Conservation (phyloP, 2,888 invertebrate species). For the Tetragonisca angustula region DNA sequence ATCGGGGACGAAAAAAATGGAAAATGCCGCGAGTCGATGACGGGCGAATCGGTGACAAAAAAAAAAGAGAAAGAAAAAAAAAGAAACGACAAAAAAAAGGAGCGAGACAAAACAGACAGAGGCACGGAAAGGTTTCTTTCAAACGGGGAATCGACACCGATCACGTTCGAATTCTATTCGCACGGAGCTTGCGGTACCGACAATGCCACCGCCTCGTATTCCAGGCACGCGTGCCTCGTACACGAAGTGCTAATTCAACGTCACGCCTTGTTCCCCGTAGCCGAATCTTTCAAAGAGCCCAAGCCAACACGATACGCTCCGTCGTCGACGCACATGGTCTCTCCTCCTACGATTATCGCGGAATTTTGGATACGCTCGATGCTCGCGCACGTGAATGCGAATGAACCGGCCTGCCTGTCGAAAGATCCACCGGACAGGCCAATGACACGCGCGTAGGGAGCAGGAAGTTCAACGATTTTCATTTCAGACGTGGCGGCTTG, state of each 20-base stretch:
- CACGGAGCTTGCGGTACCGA: slow-evolving; percentile 43
- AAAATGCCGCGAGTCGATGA: not conserved
- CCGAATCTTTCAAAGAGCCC: slow-evolving; percentile 34
- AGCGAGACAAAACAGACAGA: not conserved
- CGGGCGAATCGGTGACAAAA: too few relatives aligned
- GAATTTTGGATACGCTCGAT: slow-evolving; percentile 61
- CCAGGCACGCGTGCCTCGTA: slow-evolving; percentile 42
- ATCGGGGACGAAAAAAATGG: not conserved
- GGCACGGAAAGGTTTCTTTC: not conserved
- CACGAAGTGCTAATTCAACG: slow-evolving; percentile 55
- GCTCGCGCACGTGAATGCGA: slow-evolving; percentile 57
- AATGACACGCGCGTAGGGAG: slow-evolving; percentile 25
- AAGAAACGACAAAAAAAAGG: not conserved
- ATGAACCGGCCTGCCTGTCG: slow-evolving; percentile 37
- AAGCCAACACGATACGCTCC: slow-evolving; percentile 5
- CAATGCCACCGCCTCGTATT: slow-evolving; percentile 24
- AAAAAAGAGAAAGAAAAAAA: too few relatives aligned
- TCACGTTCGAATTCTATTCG: slow-evolving; percentile 40
- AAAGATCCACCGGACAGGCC: slow-evolving; percentile 48
- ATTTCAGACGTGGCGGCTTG: not conserved
- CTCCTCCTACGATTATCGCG: slow-evolving; percentile 62
- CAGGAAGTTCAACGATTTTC: slow-evolving; percentile 43
- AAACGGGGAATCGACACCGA: slow-evolving; percentile 23
- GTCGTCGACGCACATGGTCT: slow-evolving; percentile 9
- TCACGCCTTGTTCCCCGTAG: slow-evolving; percentile 40